These are phyloP conservation scores for Carettochelys insculpta DNA, from an alignment of 2,113 vertebrate genomes.

Conservation along the genomic window DNA sequence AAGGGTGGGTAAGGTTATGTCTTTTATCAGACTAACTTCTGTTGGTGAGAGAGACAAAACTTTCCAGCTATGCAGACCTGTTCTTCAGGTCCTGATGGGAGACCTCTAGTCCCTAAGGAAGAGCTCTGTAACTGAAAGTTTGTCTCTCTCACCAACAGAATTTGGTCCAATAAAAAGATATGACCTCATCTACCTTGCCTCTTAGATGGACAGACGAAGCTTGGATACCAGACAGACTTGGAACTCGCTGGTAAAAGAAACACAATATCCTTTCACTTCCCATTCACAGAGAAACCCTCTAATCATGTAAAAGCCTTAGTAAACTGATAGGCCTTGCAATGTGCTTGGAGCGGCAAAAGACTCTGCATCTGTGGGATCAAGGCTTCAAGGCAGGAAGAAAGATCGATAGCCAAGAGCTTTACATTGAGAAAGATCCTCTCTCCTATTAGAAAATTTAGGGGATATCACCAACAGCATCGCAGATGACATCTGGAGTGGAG, in stretches of 20 bases:
- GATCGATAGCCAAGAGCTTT: background rate
- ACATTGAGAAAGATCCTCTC: background rate
- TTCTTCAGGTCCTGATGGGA: background rate
- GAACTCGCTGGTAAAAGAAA: background rate
- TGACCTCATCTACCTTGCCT: background rate
- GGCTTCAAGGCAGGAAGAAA: background rate
- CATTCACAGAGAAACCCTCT: background rate
- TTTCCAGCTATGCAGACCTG: background rate
- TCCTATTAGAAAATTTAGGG: accelerated
- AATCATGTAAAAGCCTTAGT: background rate
- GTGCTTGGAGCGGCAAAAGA: background rate
- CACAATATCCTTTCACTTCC: background rate
- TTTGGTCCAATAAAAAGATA: background rate
- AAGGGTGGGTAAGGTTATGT: background rate
- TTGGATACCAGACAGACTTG: background rate
- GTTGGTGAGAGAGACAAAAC: background rate
- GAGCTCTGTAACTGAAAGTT: background rate
- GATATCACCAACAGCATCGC: background rate
- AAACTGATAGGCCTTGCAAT: background rate
- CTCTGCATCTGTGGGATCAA: background rate
- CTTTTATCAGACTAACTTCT: background rate
- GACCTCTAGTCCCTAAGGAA: background rate
- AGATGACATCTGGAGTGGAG: background rate
- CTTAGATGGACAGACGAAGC: background rate
- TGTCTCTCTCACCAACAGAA: background rate